phyloP scores from a whole-genome alignment of 2,888 invertebrate species.

The Anaspis maculata region DNA sequence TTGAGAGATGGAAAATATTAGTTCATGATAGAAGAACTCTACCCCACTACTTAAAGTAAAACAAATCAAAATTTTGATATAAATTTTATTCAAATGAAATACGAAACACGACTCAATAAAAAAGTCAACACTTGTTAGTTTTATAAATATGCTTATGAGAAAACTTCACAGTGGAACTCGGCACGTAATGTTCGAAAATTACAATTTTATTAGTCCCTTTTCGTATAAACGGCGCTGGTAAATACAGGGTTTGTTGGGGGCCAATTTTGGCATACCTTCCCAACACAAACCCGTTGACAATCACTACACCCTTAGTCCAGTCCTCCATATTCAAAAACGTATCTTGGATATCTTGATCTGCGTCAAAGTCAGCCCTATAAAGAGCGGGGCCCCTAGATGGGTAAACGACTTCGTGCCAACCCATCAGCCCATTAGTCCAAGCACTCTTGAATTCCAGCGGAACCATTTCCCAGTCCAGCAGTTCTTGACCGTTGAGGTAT shows the following conservation, averaged over 20 bases:
- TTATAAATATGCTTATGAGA: slow-evolving; percentile 20
- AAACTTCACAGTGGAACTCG: slow-evolving; percentile 20
- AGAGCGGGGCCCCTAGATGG: slow-evolving; percentile 45
- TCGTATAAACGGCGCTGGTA: slow-evolving; percentile 65
- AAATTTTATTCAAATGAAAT: too few relatives aligned
- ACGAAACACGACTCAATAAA: too few relatives aligned
- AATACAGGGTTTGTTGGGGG: slow-evolving; percentile 72
- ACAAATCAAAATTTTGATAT: too few relatives aligned
- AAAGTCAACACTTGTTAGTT: too few relatives aligned
- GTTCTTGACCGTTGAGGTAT: slow-evolving; percentile 35
- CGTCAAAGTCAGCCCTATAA: slow-evolving; percentile 44
- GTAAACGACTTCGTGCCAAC: slow-evolving; percentile 23
- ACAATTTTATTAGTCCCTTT: slow-evolving; percentile 38
- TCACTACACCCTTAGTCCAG: slow-evolving; percentile 77
- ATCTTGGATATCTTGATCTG: slow-evolving; percentile 42
- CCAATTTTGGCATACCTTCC: slow-evolving; percentile 79
- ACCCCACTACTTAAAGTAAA: too few relatives aligned
- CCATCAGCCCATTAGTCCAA: slow-evolving; percentile 37
- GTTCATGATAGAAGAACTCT: too few relatives aligned
- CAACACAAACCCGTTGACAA: slow-evolving; percentile 75
- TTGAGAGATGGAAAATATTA: too few relatives aligned
- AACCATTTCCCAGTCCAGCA: slow-evolving; percentile 41
- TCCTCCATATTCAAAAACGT: slow-evolving; percentile 66
- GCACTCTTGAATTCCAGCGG: slow-evolving; percentile 43
- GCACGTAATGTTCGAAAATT: slow-evolving; percentile 11